Percentiles rank a stretch among this genome's conserved stretches.
These are phyloP conservation scores for Platerodrilus igneus DNA, from an alignment of 2,888 invertebrate genomes.

Conservation along the genomic window DNA sequence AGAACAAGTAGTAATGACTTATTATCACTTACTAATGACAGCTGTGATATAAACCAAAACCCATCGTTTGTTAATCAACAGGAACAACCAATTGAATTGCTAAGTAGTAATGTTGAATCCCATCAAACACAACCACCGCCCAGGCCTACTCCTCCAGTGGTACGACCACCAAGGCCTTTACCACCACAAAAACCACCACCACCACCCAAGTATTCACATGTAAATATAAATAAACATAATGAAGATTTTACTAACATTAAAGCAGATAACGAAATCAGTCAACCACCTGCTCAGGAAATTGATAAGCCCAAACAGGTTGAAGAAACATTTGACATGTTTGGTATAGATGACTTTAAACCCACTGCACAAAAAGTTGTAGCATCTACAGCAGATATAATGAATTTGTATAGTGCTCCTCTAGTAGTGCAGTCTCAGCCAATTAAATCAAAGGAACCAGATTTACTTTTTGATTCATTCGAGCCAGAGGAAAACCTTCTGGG, in stretches of 20 bases:
- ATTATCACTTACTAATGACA: conserved; percentile 35
- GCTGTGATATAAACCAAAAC: conserved; percentile 49
- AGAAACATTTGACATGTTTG: conserved; percentile 45
- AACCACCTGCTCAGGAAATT: conserved; percentile 19
- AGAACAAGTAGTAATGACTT: conserved; percentile 33
- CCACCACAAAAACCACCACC: conserved; percentile 39
- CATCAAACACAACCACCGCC: conserved; percentile 13
- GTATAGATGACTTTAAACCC: conserved; percentile 32
- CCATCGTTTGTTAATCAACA: conserved; percentile 24
- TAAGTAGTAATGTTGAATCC: conserved; percentile 1
- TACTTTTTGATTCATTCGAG: conserved; percentile 31
- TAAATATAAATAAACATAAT: conserved; percentile 32
- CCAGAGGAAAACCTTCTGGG: conserved; percentile 15
- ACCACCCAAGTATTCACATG: conserved; percentile 33
- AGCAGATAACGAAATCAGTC: conserved; percentile 11
- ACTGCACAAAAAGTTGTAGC: conserved; percentile 43
- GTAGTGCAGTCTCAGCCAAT: conserved; percentile 21
- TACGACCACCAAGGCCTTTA: conserved; percentile 33
- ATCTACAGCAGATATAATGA: conserved; percentile 45
- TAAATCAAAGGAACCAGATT: conserved; percentile 30
- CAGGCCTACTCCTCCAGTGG: conserved; percentile 24
- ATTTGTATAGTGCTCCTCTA: conserved; percentile 39
- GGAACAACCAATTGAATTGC: conserved; percentile 4
- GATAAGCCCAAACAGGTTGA: conserved; percentile 19
- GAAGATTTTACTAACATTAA: conserved; percentile 28